phyloP scores from a whole-genome alignment of 30 jellyfish, hydroid and myxozoan genomes.

The Nemopilema nomurai region DNA sequence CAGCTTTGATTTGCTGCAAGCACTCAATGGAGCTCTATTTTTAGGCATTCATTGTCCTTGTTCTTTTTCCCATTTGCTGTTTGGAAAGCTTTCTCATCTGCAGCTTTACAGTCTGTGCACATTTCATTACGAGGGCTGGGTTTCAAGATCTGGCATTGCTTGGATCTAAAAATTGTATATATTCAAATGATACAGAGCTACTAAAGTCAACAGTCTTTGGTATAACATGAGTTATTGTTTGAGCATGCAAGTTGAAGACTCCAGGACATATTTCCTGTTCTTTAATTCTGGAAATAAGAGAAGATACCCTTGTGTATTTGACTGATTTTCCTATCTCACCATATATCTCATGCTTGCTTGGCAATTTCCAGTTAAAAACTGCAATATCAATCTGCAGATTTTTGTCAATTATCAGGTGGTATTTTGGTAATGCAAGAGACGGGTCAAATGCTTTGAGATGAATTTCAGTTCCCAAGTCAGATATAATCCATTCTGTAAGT shows the following conservation, averaged over 20 bases:
- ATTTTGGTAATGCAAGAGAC: neutral
- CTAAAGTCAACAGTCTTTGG: neutral
- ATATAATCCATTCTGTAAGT: constrained; percentile 14
- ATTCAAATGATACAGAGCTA: neutral
- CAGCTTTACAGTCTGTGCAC: neutral
- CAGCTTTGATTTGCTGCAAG: neutral
- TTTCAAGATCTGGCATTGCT: constrained; percentile 6
- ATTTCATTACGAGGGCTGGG: neutral
- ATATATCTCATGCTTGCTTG: neutral
- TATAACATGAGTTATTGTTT: constrained; percentile 4
- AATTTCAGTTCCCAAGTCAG: neutral
- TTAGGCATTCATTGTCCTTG: neutral
- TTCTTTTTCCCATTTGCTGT: neutral
- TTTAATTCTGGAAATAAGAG: constrained; percentile 14
- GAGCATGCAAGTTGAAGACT: neutral
- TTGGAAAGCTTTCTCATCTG: neutral
- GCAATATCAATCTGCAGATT: neutral
- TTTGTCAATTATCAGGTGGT: neutral
- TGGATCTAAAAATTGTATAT: neutral
- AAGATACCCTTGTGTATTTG: constrained; percentile 14
- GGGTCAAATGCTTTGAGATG: neutral
- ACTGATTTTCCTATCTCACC: neutral
- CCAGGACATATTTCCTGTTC: constrained; percentile 25
- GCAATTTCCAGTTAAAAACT: neutral
- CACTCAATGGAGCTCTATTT: constrained; percentile 43